Conservation (phyloP, 2,888 invertebrate species). For the Aleiodes testaceus region DNA sequence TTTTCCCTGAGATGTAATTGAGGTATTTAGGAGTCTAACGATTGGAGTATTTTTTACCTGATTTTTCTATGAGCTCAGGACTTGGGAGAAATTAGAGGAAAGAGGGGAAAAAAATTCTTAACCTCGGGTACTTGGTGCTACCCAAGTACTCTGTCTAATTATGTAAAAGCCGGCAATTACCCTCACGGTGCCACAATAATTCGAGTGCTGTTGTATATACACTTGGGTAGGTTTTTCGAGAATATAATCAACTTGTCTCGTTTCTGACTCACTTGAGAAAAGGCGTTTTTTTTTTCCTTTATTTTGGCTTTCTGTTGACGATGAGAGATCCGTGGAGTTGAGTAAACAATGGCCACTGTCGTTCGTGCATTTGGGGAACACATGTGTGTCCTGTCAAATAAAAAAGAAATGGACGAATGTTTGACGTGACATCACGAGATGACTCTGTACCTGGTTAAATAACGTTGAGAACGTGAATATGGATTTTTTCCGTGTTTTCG, state of each 20-base stretch:
- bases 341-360: constrained; percentile 34
- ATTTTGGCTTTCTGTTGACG: constrained; percentile 1
- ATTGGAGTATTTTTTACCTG: too few relatives aligned
- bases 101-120: background rate
- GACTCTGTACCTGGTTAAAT: constrained; percentile 10
- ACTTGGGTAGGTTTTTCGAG: constrained; percentile 14
- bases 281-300: constrained; percentile 4
- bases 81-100: background rate
- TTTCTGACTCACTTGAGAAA: too few relatives aligned
- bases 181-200: constrained; percentile 1
- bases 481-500: background rate
- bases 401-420: background rate
- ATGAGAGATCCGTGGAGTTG: background rate
- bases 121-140: background rate
- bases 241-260: constrained; percentile 17
- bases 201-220: constrained; percentile 24
- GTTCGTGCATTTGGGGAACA: constrained; percentile 17
- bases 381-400: constrained; percentile 18
- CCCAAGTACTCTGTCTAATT: constrained; percentile 17
- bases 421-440: constrained; percentile 17
- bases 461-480: background rate
- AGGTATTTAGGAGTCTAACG: too few relatives aligned
- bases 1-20: too few relatives aligned
- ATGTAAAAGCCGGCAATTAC: constrained; percentile 30
- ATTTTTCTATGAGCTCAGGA: too few relatives aligned